phyloP scores from a whole-genome alignment of 2,888 invertebrate genomes.

The Lypha dubia region DNA sequence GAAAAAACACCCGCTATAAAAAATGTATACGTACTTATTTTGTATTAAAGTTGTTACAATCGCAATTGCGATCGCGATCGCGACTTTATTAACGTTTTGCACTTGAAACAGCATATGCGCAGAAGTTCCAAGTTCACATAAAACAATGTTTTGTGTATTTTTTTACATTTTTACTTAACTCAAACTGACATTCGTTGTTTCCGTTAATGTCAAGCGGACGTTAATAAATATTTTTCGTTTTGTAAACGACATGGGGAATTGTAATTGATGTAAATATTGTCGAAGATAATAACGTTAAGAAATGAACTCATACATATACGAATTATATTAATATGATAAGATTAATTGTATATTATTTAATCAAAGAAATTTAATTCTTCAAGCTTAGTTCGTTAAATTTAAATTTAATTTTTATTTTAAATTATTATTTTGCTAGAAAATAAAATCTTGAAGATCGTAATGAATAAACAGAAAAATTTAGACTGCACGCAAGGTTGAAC shows the following conservation, averaged over 20 bases:
- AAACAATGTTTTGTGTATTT: no score
- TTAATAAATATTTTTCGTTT: slow-evolving; percentile 39
- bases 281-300: slow-evolving; percentile 19
- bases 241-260: slow-evolving; percentile 47
- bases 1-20: background rate
- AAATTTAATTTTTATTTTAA: no score
- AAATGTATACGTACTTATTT: background rate
- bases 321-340: no score
- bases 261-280: slow-evolving; percentile 54
- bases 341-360: no score
- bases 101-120: slow-evolving; percentile 45
- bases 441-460: no score
- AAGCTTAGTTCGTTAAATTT: no score
- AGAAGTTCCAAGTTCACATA: no score
- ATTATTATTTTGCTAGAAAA: no score
- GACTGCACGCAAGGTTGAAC: no score
- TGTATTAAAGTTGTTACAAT: slow-evolving; percentile 50
- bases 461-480: no score
- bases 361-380: no score
- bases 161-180: background rate
- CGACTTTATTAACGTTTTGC: slow-evolving; percentile 38
- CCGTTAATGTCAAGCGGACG: slow-evolving; percentile 59
- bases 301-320: background rate
- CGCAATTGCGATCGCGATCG: slow-evolving; percentile 61
- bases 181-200: slow-evolving; percentile 45